Evolutionary conservation across 1,140 invertebrate genomes (phyloP).

Genomic region (Holotrichia oblita): DNA sequence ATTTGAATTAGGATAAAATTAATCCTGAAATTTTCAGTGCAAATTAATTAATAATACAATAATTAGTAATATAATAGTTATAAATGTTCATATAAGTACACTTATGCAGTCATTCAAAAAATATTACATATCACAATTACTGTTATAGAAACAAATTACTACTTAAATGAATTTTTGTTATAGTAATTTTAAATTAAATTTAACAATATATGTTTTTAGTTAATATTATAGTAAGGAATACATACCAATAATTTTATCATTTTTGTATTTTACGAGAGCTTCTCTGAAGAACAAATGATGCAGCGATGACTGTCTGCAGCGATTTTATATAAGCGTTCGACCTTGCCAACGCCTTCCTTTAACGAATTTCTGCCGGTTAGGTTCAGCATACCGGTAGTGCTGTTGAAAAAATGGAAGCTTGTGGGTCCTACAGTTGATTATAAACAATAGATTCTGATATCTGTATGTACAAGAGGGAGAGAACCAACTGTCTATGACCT

Average conservation of each 20-base stretch:
- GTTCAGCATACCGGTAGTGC: slow-evolving; percentile 10
- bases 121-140: background rate
- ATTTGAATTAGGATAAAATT: too few relatives aligned
- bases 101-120: background rate
- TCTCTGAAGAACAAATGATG: slow-evolving; percentile 31
- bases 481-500: slow-evolving; percentile 2
- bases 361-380: slow-evolving; percentile 8
- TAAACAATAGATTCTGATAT: background rate
- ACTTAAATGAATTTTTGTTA: too few relatives aligned
- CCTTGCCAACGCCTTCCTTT: slow-evolving; percentile 28
- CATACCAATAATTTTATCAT: slow-evolving; percentile 23
- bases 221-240: background rate
- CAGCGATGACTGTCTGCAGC: background rate
- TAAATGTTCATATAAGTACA: background rate
- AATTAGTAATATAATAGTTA: too few relatives aligned
- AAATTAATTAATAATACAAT: too few relatives aligned
- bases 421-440: background rate
- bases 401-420: slow-evolving; percentile 18
- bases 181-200: too few relatives aligned
- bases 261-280: background rate
- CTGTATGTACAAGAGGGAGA: background rate
- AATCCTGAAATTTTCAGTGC: too few relatives aligned
- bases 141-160: background rate
- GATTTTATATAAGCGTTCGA: slow-evolving; percentile 28
- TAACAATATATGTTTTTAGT: too few relatives aligned